Conservation (phyloP, 2,113 vertebrate genomes). For the Labeo rohita region DNA sequence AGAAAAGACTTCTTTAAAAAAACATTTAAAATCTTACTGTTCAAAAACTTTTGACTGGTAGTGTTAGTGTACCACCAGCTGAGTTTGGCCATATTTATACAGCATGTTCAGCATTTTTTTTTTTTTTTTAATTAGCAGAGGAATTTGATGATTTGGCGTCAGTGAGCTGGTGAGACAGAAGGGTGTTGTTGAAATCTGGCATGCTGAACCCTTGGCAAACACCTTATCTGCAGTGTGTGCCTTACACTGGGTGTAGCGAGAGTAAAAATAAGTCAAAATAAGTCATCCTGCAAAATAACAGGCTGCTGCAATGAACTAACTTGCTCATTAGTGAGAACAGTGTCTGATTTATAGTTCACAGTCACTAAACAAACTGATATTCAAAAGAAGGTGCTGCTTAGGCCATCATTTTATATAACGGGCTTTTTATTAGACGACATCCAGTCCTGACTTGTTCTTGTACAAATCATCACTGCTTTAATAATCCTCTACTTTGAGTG, state of each 20-base stretch:
- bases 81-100: not conserved
- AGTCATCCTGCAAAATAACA: not conserved
- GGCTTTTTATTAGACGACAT: not conserved
- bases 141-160: not conserved
- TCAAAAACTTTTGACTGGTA: too few species aligned
- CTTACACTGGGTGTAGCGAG: slow-evolving; percentile 7
- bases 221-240: slow-evolving; percentile 9
- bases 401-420: not conserved
- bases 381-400: not conserved
- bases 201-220: slow-evolving; percentile 24
- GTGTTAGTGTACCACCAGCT: not conserved
- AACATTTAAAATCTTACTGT: too few species aligned
- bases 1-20: not conserved
- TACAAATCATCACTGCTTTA: too few species aligned
- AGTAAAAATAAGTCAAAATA: slow-evolving; percentile 15
- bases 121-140: not conserved
- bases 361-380: not conserved
- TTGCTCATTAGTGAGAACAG: not conserved
- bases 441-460: too few species aligned
- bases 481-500: too few species aligned
- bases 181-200: slow-evolving; percentile 30
- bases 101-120: too few species aligned
- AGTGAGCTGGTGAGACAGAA: not conserved
- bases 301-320: not conserved
- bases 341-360: not conserved